A percentile compares a stretch with the other conserved stretches of the same genome.
These are phyloP conservation scores for Esperia sulphurella DNA, from an alignment of 2,888 invertebrate species.

Conservation along the genomic window DNA sequence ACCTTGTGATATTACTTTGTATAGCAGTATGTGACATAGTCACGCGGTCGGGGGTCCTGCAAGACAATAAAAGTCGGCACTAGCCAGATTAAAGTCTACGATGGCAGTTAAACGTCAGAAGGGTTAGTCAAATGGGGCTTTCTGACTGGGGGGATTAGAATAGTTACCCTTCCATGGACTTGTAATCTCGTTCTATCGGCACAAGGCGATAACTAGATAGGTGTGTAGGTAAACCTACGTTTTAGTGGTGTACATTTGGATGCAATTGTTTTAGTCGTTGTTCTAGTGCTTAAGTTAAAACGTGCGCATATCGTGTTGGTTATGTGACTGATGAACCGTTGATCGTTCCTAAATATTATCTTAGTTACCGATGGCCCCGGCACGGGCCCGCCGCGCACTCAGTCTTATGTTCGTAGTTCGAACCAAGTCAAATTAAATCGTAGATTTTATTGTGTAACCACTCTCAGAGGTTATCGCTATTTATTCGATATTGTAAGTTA, in stretches of 20 bases:
- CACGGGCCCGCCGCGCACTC: conserved; percentile 45
- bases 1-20: conserved; percentile 58
- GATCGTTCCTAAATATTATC: conserved; percentile 61
- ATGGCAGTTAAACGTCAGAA: conserved; percentile 30
- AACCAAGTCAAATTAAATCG: conserved; percentile 48
- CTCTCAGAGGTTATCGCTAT: conserved; percentile 54
- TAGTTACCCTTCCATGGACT: conserved; percentile 46
- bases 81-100: conserved; percentile 39
- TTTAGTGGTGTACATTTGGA: conserved; percentile 39
- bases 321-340: conserved; percentile 53
- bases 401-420: conserved; percentile 61
- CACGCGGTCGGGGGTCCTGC: conserved; percentile 26
- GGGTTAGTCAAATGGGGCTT: conserved; percentile 35
- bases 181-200: conserved; percentile 54
- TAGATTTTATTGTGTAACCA: conserved; percentile 37
- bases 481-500: conserved; percentile 55
- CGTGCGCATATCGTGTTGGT: conserved; percentile 70
- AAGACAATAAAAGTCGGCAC: conserved; percentile 40
- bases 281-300: conserved; percentile 62
- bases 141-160: conserved; percentile 35
- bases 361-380: conserved; percentile 42
- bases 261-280: conserved; percentile 45
- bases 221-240: conserved; percentile 30
- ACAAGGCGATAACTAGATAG: conserved; percentile 38
- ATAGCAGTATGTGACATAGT: conserved; percentile 39